Percentiles rank a stretch among this genome's conserved stretches.
Conservation (phyloP, 2,888 invertebrate genomes). For the Cantharis lateralis region DNA sequence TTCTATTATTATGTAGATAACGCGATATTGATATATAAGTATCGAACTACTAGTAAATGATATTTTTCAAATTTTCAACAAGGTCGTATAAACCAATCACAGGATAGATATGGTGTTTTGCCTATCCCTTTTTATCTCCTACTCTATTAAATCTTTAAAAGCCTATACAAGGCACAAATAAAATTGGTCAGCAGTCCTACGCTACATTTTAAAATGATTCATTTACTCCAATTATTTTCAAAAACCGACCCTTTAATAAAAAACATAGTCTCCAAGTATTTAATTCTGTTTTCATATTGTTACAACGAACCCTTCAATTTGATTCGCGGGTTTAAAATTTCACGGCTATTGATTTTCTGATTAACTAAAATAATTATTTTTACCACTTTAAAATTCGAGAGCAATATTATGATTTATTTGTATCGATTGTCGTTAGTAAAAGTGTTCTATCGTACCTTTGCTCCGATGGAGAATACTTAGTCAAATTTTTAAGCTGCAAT, state of each 20-base stretch:
- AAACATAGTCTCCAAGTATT: neutral
- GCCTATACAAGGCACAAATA: constrained; percentile 55
- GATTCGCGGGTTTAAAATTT: neutral
- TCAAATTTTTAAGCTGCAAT: neutral
- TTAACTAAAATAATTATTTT: neutral
- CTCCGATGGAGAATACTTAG: neutral
- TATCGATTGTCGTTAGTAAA: neutral
- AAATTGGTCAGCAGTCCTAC: constrained; percentile 51
- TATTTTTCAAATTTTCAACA: constrained; percentile 1
- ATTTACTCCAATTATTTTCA: neutral
- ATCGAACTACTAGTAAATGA: neutral
- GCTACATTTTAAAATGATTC: neutral
- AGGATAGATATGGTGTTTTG: constrained; percentile 28
- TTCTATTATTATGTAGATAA: neutral
- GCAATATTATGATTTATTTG: neutral
- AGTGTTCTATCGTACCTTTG: neutral
- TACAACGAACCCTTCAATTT: neutral
- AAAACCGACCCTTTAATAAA: neutral
- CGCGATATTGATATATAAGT: neutral
- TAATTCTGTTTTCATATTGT: neutral
- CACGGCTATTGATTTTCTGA: neutral
- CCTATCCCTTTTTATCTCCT: constrained; percentile 15
- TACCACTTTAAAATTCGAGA: neutral
- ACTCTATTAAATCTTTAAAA: constrained; percentile 38
- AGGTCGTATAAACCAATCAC: constrained; percentile 32